These are phyloP conservation scores for Spheniscus humboldti DNA, from an alignment of 2,797 vertebrate species.

Conservation along the genomic window DNA sequence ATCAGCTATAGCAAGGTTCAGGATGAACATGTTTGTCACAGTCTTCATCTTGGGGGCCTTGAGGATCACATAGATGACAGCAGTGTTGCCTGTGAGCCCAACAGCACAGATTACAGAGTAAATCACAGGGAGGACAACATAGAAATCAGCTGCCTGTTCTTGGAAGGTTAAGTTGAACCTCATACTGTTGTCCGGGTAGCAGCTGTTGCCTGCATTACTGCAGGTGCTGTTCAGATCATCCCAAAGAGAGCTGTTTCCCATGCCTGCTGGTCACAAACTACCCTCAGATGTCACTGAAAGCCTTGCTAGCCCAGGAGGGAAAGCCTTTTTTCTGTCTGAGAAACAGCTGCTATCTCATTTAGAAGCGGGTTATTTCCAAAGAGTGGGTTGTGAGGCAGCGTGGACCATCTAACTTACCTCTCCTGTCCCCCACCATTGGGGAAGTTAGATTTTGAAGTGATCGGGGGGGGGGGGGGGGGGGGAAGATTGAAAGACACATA, in stretches of 20 bases:
- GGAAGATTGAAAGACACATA: background rate
- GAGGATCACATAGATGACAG: constrained; percentile 85
- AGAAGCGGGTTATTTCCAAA: background rate
- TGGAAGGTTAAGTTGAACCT: constrained; percentile 23
- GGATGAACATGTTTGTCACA: constrained; percentile 87
- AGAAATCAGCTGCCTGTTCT: constrained; percentile 71
- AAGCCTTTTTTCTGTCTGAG: background rate
- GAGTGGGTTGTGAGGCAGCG: background rate
- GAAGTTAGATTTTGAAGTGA: background rate
- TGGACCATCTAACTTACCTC: background rate
- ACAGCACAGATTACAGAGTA: constrained; percentile 84
- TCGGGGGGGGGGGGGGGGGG: too few species aligned
- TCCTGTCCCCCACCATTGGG: background rate
- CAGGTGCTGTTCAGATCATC: background rate
- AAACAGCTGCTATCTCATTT: background rate
- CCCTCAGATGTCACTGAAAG: background rate
- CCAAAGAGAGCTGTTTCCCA: constrained; percentile 35
- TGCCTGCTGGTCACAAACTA: background rate
- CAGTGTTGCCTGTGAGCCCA: constrained; percentile 83
- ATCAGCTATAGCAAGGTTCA: constrained; percentile 84
- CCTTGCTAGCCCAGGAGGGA: background rate
- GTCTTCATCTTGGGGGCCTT: constrained; percentile 90
- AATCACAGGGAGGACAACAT: constrained; percentile 79
- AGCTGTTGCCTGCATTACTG: background rate
- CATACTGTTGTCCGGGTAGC: constrained; percentile 9